Evolutionary conservation across 2,888 invertebrate genomes (phyloP).

Genomic region (Nephrotoma appendiculata): DNA sequence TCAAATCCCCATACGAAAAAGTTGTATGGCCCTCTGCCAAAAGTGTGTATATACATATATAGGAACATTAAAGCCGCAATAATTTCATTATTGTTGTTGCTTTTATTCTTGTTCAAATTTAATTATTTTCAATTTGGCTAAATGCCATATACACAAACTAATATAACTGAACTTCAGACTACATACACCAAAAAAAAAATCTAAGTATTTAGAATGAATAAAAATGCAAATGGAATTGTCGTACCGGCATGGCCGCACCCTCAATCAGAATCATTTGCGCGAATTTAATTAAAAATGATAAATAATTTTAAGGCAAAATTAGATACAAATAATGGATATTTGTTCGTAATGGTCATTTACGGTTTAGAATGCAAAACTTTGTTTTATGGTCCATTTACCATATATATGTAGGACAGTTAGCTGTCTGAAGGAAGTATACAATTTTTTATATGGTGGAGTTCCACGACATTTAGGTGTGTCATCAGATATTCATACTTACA

Average conservation of each 20-base stretch:
- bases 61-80: background rate
- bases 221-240: background rate
- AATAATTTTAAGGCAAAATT: background rate
- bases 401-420: too few species aligned
- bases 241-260: background rate
- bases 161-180: background rate
- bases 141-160: background rate
- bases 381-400: too few species aligned
- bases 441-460: too few species aligned
- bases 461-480: too few species aligned
- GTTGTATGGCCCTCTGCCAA: background rate
- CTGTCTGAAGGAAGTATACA: too few species aligned
- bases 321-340: too few species aligned
- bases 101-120: background rate
- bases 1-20: background rate
- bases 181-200: background rate
- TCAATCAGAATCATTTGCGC: background rate
- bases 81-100: background rate
- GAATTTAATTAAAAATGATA: background rate
- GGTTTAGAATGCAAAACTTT: too few species aligned
- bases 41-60: background rate
- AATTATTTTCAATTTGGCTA: background rate
- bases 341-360: too few species aligned
- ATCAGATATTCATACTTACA: too few species aligned
- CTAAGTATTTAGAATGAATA: background rate